Conservation (phyloP, 2,888 invertebrate genomes). For the Drosophila neotestacea region DNA sequence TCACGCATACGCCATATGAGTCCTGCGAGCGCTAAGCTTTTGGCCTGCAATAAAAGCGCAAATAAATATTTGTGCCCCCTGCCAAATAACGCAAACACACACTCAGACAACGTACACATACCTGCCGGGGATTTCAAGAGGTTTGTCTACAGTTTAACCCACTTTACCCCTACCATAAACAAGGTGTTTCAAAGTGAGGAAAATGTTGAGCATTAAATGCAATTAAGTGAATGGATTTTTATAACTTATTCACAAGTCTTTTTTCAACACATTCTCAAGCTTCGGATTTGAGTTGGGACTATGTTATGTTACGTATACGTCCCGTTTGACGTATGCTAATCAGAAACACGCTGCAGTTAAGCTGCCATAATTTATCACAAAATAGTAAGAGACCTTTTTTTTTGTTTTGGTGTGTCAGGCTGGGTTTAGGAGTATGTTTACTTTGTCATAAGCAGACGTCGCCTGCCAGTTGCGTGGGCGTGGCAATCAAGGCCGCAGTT, state of each 20-base stretch:
- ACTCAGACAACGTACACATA: neutral
- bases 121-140: conserved; percentile 7
- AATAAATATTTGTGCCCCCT: conserved; percentile 66
- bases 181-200: conserved; percentile 11
- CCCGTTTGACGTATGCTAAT: conserved; percentile 32
- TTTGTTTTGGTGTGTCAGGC: conserved; percentile 3
- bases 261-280: neutral
- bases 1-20: conserved; percentile 59
- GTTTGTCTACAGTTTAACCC: conserved; percentile 26
- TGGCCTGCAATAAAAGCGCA: conserved; percentile 66
- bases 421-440: conserved; percentile 42
- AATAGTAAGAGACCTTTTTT: conserved; percentile 56
- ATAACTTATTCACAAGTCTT: conserved; percentile 6
- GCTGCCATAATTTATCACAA: conserved; percentile 52
- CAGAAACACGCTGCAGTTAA: conserved; percentile 38
- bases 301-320: conserved; percentile 38
- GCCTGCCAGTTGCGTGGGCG: conserved; percentile 60
- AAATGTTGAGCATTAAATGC: conserved; percentile 6
- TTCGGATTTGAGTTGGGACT: neutral
- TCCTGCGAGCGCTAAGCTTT: conserved; percentile 34
- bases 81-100: conserved; percentile 9
- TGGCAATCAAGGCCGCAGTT: conserved; percentile 60
- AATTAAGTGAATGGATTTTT: conserved; percentile 27
- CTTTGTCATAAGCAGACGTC: conserved; percentile 77
- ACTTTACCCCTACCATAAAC: conserved; percentile 6